Base-by-base conservation (phyloP, 2,888 invertebrate genomes). In the Tanypteryx hageni region DNA sequence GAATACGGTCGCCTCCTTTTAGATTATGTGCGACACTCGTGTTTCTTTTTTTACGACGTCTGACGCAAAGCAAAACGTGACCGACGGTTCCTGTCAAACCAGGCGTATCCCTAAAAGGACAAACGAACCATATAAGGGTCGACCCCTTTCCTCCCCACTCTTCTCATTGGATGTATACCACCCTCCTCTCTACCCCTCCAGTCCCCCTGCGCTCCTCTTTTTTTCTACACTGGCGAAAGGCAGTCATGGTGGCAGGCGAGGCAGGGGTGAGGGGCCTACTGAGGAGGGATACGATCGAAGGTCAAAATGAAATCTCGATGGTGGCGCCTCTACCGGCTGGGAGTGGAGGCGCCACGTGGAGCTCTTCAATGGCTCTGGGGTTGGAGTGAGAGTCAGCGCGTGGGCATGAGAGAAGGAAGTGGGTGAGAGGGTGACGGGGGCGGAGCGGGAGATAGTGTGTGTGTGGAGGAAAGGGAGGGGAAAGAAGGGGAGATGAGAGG, bases 291-390 rank as follows among this genome's bases (percentile, higher is more conserved):
- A 61, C 86, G 86, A 86, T 86, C 86, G 86, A 86, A 86, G 86
- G 86, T 86, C 86, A 86, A 85, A 85, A 85, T 85, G 85, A 85
- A 85, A 85, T 85, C 59, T 61, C 86, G 86, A 86, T 61, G 86
- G 86, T 86, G 86, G 86, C 86, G 86, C 61, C 61, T 86, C 61
- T 27, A 86, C 16, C 86, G 86, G 61, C 61, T 16, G 86, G 61
- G 59, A 59, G 86, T 61, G 86, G 27, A 86, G 86, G 86, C 18
- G 61, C 86, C 86, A 86, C 86, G 86, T 86, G 86, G 86, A 86
- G 22, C 59, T 86, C 86, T 61, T 86, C 86, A 86, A 86, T 86
- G 86, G 86, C 85, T 31, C 82, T 59, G 59, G 59, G 85, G 57
- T 56, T 85, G 58, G 84, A 57, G 84, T 57, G 84, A 76, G 27